Evolutionary conservation across 2,888 invertebrate species (phyloP).

Genomic region (Xestia c-nigrum): DNA sequence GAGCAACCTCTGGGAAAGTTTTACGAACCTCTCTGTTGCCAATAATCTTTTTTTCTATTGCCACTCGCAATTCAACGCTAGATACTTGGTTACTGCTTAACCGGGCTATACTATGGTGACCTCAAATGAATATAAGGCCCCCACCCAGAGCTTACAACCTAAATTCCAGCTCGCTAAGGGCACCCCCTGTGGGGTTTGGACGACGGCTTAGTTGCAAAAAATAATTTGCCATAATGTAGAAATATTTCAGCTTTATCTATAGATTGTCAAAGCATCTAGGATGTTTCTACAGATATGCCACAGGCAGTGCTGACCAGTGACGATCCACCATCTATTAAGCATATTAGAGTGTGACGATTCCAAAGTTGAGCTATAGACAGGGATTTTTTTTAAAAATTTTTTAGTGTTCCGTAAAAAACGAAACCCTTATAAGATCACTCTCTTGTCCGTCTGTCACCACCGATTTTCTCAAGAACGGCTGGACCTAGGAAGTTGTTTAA

Average conservation of each 20-base stretch:
- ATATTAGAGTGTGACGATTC: neutral
- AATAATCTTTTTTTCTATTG: neutral
- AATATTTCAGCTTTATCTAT: neutral
- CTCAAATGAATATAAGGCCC: too few relatives aligned
- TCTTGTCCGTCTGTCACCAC: too few relatives aligned
- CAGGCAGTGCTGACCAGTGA: neutral
- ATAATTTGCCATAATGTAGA: too few relatives aligned
- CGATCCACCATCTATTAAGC: neutral
- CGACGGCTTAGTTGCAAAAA: too few relatives aligned
- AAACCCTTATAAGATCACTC: too few relatives aligned
- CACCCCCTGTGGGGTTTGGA: too few relatives aligned
- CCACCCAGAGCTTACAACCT: too few relatives aligned
- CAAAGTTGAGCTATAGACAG: neutral
- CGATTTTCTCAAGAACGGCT: too few relatives aligned
- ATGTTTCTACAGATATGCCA: neutral
- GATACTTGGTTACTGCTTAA: too few relatives aligned
- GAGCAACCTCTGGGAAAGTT: neutral
- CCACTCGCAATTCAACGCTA: too few relatives aligned
- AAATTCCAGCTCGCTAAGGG: too few relatives aligned
- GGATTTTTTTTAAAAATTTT: neutral
- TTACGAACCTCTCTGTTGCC: neutral
- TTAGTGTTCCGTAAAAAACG: neutral
- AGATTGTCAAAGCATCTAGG: neutral
- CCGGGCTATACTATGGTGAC: too few relatives aligned
- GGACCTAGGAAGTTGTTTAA: neutral